These are phyloP conservation scores for Sympetrum striolatum DNA, from an alignment of 2,888 invertebrate genomes.

Conservation along the genomic window DNA sequence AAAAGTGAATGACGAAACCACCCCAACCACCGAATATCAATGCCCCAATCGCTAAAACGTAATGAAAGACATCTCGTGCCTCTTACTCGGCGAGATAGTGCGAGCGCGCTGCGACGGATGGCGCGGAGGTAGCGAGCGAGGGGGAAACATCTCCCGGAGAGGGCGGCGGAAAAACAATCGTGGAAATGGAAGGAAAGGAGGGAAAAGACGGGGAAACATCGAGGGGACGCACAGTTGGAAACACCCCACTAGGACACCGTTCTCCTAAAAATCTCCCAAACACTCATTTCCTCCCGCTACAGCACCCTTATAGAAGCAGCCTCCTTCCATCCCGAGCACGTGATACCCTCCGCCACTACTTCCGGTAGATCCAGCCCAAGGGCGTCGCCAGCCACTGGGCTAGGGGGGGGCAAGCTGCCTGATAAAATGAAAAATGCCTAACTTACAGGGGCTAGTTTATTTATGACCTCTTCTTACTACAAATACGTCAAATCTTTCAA, in stretches of 20 bases:
- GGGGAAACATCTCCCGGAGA: neutral
- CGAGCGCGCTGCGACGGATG: neutral
- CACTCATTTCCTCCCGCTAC: neutral
- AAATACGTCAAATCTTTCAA: too few relatives aligned
- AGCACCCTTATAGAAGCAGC: neutral
- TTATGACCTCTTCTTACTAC: too few relatives aligned
- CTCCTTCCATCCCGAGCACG: conserved; percentile 18
- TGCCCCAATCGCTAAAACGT: neutral
- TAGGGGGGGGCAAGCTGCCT: too few relatives aligned
- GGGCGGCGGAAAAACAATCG: neutral
- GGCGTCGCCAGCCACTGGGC: too few relatives aligned
- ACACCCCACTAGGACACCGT: neutral
- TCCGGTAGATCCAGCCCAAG: conserved; percentile 30
- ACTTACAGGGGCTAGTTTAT: too few relatives aligned
- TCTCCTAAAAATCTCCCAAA: neutral
- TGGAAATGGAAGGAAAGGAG: neutral
- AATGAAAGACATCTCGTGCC: neutral
- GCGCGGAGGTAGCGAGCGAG: neutral
- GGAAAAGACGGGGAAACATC: neutral
- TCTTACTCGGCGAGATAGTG: neutral
- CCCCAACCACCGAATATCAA: neutral
- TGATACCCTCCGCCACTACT: conserved; percentile 19
- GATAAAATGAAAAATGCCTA: too few relatives aligned
- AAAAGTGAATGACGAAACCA: neutral
- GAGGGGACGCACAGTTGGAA: neutral